phyloP scores from a whole-genome alignment of 2,113 vertebrate species.

The Triplophysa dalaica region DNA sequence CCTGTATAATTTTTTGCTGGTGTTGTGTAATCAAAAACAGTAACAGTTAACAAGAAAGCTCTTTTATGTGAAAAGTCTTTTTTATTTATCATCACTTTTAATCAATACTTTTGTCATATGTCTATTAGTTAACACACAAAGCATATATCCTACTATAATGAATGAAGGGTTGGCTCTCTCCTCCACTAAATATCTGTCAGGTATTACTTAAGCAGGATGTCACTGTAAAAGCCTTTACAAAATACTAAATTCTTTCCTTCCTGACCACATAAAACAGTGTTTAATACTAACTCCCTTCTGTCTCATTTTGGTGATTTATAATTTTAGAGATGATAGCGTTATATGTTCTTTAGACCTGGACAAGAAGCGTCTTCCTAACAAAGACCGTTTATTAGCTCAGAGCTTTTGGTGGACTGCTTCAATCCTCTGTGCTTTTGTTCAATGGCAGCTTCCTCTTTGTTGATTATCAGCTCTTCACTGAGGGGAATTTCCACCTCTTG shows the following conservation, averaged over 20 bases:
- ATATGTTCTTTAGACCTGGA: slow-evolving; percentile 4
- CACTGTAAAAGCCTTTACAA: too few relatives aligned
- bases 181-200: too few relatives aligned
- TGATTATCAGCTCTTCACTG: slow-evolving; percentile 25
- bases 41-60: too few relatives aligned
- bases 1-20: too few relatives aligned
- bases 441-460: slow-evolving; percentile 22
- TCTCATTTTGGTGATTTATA: slow-evolving; percentile 3
- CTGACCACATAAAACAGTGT: slow-evolving; percentile 40
- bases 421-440: not conserved
- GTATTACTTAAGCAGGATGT: too few relatives aligned
- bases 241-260: slow-evolving; percentile 1
- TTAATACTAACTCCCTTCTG: slow-evolving; percentile 14
- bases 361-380: slow-evolving; percentile 20
- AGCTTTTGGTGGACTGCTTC: slow-evolving; percentile 19
- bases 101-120: too few relatives aligned
- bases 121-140: too few relatives aligned
- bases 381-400: slow-evolving; percentile 28
- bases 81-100: too few relatives aligned
- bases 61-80: too few relatives aligned
- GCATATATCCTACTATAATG: too few relatives aligned
- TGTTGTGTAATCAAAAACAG: too few relatives aligned
- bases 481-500: slow-evolving; percentile 8
- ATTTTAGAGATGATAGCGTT: not conserved
- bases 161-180: too few relatives aligned